These are phyloP conservation scores for Balaeniceps rex DNA, from an alignment of 2,113 vertebrate species.

Conservation along the genomic window DNA sequence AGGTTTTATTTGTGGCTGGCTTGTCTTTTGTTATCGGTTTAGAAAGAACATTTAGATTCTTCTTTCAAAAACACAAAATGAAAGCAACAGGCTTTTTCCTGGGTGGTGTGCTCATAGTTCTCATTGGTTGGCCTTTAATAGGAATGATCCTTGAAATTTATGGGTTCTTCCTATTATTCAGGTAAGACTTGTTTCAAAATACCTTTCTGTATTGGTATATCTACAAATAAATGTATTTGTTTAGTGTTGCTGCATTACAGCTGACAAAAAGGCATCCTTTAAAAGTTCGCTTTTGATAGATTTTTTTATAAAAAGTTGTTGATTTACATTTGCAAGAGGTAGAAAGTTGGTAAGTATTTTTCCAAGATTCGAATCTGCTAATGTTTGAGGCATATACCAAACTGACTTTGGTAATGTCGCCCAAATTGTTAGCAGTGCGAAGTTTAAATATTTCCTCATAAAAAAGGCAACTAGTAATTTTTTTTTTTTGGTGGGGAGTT, in stretches of 20 bases:
- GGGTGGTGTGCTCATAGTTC: conserved; percentile 93
- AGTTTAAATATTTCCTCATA: background rate
- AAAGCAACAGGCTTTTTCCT: conserved; percentile 96
- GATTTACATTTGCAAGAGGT: background rate
- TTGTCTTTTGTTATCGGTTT: conserved; percentile 95
- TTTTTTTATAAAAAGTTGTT: background rate
- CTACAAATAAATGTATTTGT: background rate
- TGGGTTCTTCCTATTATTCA: conserved; percentile 96
- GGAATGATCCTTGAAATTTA: conserved; percentile 96
- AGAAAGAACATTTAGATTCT: conserved; percentile 97
- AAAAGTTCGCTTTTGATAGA: background rate
- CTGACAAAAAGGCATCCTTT: background rate
- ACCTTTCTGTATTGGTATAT: background rate
- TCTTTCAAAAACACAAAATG: conserved; percentile 98
- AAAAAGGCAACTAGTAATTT: background rate
- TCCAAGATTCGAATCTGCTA: background rate
- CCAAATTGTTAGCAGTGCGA: background rate
- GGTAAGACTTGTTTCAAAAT: conserved; percentile 71
- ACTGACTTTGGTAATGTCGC: background rate
- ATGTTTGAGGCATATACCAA: background rate
- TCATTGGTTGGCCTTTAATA: conserved; percentile 94
- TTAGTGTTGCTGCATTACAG: background rate
- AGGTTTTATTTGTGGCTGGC: conserved; percentile 97
- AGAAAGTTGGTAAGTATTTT: background rate
- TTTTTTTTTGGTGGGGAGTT: background rate